These are phyloP conservation scores for Pristionchus mayeri DNA, from an alignment of 2,888 invertebrate species.

Conservation along the genomic window DNA sequence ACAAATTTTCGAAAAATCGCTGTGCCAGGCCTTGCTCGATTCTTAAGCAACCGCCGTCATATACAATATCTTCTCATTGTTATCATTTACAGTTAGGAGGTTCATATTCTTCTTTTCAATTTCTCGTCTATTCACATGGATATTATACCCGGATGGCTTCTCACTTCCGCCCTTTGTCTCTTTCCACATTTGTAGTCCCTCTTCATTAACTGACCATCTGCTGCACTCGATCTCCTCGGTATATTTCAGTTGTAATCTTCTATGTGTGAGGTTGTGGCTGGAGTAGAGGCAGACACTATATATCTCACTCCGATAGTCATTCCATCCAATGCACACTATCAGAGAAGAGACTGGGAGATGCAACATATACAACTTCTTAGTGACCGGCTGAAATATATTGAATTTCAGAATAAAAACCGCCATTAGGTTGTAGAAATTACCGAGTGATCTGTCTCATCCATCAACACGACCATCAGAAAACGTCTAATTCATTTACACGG, in stretches of 20 bases:
- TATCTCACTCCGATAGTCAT: neutral
- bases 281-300: neutral
- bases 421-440: too few species aligned
- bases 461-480: too few species aligned
- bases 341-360: conserved; percentile 21
- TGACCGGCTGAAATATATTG: too few species aligned
- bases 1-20: too few species aligned
- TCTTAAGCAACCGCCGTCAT: too few species aligned
- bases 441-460: too few species aligned
- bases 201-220: neutral
- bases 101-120: conserved; percentile 13
- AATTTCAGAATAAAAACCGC: too few species aligned
- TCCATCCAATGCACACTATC: neutral
- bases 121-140: conserved; percentile 14
- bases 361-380: too few species aligned
- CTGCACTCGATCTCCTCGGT: neutral
- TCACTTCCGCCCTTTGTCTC: neutral
- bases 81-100: neutral
- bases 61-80: conserved; percentile 5
- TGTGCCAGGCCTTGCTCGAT: too few species aligned
- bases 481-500: too few species aligned
- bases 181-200: neutral
- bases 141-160: conserved; percentile 1
- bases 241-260: too few species aligned
- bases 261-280: neutral